These are phyloP conservation scores for Strix occidentalis DNA, from an alignment of 2,797 vertebrate genomes.

Conservation along the genomic window DNA sequence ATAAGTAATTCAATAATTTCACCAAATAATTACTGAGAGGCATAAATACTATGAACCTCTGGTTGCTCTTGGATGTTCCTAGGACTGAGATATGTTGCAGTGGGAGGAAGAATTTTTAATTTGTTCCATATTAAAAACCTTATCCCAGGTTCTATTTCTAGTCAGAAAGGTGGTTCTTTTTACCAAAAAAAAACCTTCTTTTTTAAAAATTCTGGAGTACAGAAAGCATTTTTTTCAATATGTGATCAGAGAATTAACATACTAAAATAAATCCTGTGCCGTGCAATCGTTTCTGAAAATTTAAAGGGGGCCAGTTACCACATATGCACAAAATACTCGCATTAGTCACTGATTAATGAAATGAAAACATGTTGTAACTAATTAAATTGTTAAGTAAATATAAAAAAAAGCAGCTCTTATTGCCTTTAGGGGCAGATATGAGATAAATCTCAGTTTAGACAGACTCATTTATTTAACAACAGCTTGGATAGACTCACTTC, in stretches of 20 bases:
- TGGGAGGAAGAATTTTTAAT: neutral
- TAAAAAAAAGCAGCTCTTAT: neutral
- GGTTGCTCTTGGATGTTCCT: neutral
- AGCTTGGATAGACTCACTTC: conserved; percentile 3
- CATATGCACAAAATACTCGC: neutral
- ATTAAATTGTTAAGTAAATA: conserved; percentile 31
- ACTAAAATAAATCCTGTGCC: neutral
- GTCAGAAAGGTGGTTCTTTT: neutral
- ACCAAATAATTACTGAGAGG: neutral
- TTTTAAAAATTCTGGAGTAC: neutral
- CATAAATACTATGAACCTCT: neutral
- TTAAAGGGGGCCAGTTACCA: neutral
- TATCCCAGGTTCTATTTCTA: neutral
- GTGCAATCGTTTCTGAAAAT: neutral
- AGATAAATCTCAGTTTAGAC: conserved; percentile 40
- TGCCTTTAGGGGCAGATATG: conserved; percentile 2
- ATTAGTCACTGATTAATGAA: conserved; percentile 39
- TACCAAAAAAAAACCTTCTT: rapidly evolving
- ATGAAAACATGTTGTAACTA: conserved; percentile 3
- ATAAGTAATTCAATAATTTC: neutral
- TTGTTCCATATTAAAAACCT: neutral
- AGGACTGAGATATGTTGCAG: neutral
- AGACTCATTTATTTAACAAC: conserved; percentile 16
- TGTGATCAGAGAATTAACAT: neutral
- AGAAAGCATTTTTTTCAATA: neutral